Evolutionary conservation across 2,888 invertebrate genomes (phyloP), one percentile per base, ranked within the genome.

Genomic region (Dolomedes plantarius): DNA sequence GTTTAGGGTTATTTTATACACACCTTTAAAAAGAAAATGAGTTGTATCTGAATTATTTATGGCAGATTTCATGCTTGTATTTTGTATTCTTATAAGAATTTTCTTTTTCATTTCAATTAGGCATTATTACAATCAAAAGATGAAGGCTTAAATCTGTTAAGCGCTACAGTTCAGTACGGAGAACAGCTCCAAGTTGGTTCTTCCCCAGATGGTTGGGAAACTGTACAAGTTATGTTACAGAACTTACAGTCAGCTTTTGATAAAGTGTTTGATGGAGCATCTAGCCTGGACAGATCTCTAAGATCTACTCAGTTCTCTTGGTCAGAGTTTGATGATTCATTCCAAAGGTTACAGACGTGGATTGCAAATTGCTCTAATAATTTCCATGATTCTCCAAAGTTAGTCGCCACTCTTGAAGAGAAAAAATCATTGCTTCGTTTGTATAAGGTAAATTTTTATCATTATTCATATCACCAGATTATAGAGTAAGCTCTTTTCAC

Each of bases 311-410:
- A 97, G 78, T 90, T 90, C 39, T 90, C 95, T 89, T 98, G 97
- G 97, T 95, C 95, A 23, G 96, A 96, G 2, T 97, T 97, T 90
- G 97, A 97, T 91, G 97, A 97, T 90, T 94, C 95, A 89, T 93
- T 95, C 16, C 95, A 95, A 79, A 94, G 93, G 64, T 94, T 98
- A 31, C 94, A 95, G 89, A 93, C 93, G 75, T 98, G 98, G 98
- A 91, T 98, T 78, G 93, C 94, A 62, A 93, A 94, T 76, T 94
- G 95, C 7, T 96, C 96, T 90, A 93, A 94, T 86, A 94, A 95
- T 89, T 91, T 98, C 29, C 95, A 95, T 0, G 93, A 94, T 76
- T 95, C 97, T 89, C 94, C 97, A 56, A 95, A 96, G 90, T 91
- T 96, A 2, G 96, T 95, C 90, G 94, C 96, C 0, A 97, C 96